A percentile compares a stretch with the other conserved stretches of the same genome.
Conservation (phyloP, 1,140 invertebrate species). For the Lasioglossum albipes region DNA sequence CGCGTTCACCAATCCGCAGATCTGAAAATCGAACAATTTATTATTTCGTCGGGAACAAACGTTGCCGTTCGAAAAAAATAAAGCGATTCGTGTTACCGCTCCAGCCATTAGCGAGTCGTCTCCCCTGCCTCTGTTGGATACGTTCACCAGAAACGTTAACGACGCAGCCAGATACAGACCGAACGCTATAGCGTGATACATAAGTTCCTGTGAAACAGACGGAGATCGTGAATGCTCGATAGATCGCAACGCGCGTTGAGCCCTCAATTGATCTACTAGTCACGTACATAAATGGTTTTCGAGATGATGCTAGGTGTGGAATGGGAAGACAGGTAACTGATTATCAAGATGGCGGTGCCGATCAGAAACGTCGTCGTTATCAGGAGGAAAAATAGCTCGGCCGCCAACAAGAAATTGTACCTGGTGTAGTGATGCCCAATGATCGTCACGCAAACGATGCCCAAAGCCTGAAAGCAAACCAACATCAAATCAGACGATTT, state of each 20-base stretch:
- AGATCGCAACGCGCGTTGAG: neutral
- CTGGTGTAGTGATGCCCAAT: slow-evolving; percentile 82
- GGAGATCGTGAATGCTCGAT: neutral
- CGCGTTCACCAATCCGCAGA: slow-evolving; percentile 86
- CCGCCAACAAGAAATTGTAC: slow-evolving; percentile 60
- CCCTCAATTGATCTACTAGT: slow-evolving; percentile 77
- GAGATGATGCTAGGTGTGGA: slow-evolving; percentile 89
- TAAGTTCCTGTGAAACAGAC: slow-evolving; percentile 85
- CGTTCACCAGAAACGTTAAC: slow-evolving; percentile 83
- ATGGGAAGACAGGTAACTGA: slow-evolving; percentile 87
- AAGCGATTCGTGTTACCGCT: slow-evolving; percentile 81
- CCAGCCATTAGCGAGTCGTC: slow-evolving; percentile 85
- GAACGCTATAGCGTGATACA: slow-evolving; percentile 88
- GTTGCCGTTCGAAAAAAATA: neutral
- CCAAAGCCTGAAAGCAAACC: slow-evolving; percentile 83
- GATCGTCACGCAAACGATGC: slow-evolving; percentile 86
- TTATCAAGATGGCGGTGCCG: slow-evolving; percentile 86
- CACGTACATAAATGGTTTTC: slow-evolving; percentile 89
- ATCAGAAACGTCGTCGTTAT: slow-evolving; percentile 88
- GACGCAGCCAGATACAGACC: slow-evolving; percentile 85
- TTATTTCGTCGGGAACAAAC: neutral
- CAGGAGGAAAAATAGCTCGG: slow-evolving; percentile 87
- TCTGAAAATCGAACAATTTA: slow-evolving; percentile 80
- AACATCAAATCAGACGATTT: too few species aligned
- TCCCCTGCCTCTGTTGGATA: slow-evolving; percentile 80